Evolutionary conservation across 2,113 vertebrate species (phyloP).

Genomic region (Brachypteracias leptosomus): DNA sequence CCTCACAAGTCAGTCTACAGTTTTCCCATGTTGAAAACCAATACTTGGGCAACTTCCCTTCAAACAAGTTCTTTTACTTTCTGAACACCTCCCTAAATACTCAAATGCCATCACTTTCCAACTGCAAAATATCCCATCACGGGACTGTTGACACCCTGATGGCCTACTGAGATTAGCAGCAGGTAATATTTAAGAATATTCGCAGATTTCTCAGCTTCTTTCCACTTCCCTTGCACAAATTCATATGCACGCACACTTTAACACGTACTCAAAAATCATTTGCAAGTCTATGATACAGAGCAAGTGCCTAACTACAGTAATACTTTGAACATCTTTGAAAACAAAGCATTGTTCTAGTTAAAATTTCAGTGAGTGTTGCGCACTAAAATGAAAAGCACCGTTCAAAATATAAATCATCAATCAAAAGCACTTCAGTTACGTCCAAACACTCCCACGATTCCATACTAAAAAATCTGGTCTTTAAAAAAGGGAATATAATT

Average conservation of each 20-base stretch:
- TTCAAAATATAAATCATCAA: constrained; percentile 68
- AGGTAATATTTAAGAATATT: not conserved
- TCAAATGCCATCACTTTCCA: not conserved
- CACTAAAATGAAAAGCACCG: constrained; percentile 36
- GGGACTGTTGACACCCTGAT: not conserved
- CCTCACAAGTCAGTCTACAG: not conserved
- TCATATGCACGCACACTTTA: not conserved
- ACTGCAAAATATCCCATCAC: not conserved
- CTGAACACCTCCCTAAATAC: not conserved
- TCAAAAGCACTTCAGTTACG: constrained; percentile 54
- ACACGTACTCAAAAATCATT: not conserved
- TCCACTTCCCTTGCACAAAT: not conserved
- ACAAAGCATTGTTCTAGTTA: constrained; percentile 52
- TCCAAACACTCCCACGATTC: constrained; percentile 62
- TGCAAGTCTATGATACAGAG: not conserved
- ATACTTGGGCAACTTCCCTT: not conserved
- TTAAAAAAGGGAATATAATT: constrained; percentile 58
- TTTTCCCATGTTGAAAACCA: not conserved
- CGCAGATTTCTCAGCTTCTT: not conserved
- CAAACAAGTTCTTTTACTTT: not conserved
- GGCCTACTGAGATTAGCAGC: not conserved
- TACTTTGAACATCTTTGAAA: constrained; percentile 39
- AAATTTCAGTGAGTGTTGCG: constrained; percentile 13
- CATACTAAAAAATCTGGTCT: constrained; percentile 63
- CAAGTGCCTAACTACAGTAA: not conserved